phyloP scores from a whole-genome alignment of 2,888 invertebrate genomes.

The Zygothrica quintamaculata region DNA sequence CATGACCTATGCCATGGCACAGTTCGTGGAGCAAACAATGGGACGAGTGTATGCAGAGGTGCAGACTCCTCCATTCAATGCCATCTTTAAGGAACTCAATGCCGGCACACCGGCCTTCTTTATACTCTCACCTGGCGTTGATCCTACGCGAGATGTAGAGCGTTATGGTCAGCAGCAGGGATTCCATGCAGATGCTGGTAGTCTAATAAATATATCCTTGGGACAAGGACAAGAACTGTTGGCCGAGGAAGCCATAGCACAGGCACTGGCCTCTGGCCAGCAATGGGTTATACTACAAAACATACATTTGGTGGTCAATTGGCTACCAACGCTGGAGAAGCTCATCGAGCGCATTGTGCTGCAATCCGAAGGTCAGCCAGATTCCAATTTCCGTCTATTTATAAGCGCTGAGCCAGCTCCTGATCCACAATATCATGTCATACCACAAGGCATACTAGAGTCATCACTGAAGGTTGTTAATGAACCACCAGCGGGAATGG shows the following conservation, averaged over 20 bases:
- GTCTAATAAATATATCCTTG: slow-evolving; percentile 95
- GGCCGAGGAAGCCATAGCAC: slow-evolving; percentile 93
- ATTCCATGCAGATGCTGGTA: slow-evolving; percentile 90
- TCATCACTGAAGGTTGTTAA: slow-evolving; percentile 98
- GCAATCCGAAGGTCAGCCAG: slow-evolving; percentile 86
- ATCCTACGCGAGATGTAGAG: slow-evolving; percentile 92
- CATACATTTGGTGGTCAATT: slow-evolving; percentile 95
- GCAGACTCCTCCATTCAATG: slow-evolving; percentile 90
- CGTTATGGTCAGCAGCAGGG: slow-evolving; percentile 92
- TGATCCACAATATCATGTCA: slow-evolving; percentile 88
- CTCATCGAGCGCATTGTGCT: slow-evolving; percentile 93
- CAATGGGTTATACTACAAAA: slow-evolving; percentile 96
- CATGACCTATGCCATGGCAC: slow-evolving; percentile 94
- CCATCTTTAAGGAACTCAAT: slow-evolving; percentile 94
- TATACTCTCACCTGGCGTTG: slow-evolving; percentile 97
- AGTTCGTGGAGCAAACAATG: slow-evolving; percentile 94
- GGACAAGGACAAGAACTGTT: slow-evolving; percentile 97
- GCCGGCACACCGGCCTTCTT: slow-evolving; percentile 95
- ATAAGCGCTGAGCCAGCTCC: slow-evolving; percentile 95
- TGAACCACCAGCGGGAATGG: slow-evolving; percentile 98
- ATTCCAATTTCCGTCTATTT: slow-evolving; percentile 88
- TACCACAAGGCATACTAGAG: slow-evolving; percentile 95
- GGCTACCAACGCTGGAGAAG: slow-evolving; percentile 95
- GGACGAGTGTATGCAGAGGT: slow-evolving; percentile 93
- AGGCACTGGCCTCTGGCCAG: slow-evolving; percentile 90